These are phyloP conservation scores for Masticophis lateralis DNA, from an alignment of 2,797 vertebrate genomes.

Conservation along the genomic window DNA sequence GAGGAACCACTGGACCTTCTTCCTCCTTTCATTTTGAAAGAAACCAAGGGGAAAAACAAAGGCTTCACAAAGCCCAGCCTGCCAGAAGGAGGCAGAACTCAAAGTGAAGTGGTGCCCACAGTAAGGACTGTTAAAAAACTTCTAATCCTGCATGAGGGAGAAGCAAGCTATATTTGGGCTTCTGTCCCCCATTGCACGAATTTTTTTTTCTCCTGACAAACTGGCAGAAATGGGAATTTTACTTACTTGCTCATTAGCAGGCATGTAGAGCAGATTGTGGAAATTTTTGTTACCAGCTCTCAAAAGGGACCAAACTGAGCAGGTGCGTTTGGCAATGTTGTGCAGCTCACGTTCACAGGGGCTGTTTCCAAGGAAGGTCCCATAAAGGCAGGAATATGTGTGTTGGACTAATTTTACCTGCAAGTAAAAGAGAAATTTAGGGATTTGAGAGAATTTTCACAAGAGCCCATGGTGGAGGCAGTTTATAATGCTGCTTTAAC, in stretches of 20 bases:
- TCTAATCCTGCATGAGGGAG: neutral
- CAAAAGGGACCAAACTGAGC: slow-evolving; percentile 95
- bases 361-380: slow-evolving; percentile 97
- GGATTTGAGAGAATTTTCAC: neutral
- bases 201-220: neutral
- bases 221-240: neutral
- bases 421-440: neutral
- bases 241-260: slow-evolving; percentile 88
- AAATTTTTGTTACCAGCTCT: slow-evolving; percentile 96
- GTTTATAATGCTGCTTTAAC: neutral
- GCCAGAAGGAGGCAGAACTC: neutral
- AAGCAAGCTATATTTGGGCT: neutral
- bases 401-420: slow-evolving; percentile 98
- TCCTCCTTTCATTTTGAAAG: neutral
- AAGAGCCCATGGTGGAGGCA: neutral
- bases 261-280: slow-evolving; percentile 97
- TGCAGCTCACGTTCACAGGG: slow-evolving; percentile 89
- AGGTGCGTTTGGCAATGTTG: slow-evolving; percentile 91
- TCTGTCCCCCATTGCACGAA: neutral
- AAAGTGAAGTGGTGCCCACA: neutral
- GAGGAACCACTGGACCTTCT: neutral
- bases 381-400: slow-evolving; percentile 96
- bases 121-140: neutral
- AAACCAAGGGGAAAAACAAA: neutral
- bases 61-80: neutral